A percentile compares a stretch with the other conserved stretches of the same genome.
Evolutionary conservation across 37 sponge, comb jelly and placozoan genomes (phyloP).

Genomic region (Haliclona indistincta): DNA sequence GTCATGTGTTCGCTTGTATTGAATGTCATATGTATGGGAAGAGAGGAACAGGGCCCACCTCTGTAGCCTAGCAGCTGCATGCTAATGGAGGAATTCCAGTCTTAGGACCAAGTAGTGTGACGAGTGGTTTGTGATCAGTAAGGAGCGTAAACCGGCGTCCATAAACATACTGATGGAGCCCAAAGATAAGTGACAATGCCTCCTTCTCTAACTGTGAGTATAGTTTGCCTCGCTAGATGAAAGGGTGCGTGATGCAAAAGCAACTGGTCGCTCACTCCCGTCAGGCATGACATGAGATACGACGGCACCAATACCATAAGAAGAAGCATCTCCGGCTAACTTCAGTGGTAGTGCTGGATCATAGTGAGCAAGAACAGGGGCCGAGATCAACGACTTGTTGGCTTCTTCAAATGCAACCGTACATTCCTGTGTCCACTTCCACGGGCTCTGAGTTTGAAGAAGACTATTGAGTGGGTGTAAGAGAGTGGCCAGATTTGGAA

Average conservation of each 20-base stretch:
- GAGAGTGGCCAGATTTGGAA: slow-evolving; percentile 24
- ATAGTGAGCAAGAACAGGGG: slow-evolving; percentile 36
- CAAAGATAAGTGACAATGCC: too few relatives aligned
- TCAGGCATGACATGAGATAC: slow-evolving; percentile 29
- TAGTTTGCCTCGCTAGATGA: not conserved
- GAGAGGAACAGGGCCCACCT: slow-evolving; percentile 29
- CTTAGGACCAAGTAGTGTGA: slow-evolving; percentile 13
- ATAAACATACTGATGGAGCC: slow-evolving; percentile 28
- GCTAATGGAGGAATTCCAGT: slow-evolving; percentile 10
- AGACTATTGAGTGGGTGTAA: slow-evolving; percentile 33
- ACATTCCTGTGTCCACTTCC: slow-evolving; percentile 24
- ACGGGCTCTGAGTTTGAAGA: slow-evolving; percentile 18
- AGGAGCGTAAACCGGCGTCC: not conserved
- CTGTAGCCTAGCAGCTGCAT: slow-evolving; percentile 15
- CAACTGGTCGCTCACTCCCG: slow-evolving; percentile 30
- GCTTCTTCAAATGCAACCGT: slow-evolving; percentile 7
- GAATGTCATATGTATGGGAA: slow-evolving; percentile 55
- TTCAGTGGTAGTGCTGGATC: slow-evolving; percentile 4
- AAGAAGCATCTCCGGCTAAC: slow-evolving; percentile 34
- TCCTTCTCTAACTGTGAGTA: too few relatives aligned
- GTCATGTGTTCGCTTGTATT: slow-evolving; percentile 44
- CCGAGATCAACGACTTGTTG: not conserved
- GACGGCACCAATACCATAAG: slow-evolving; percentile 40
- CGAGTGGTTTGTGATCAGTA: slow-evolving; percentile 39
- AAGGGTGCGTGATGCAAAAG: slow-evolving; percentile 22